Evolutionary conservation across 2,888 invertebrate genomes (phyloP).

Genomic region (Nephrotoma flavescens): DNA sequence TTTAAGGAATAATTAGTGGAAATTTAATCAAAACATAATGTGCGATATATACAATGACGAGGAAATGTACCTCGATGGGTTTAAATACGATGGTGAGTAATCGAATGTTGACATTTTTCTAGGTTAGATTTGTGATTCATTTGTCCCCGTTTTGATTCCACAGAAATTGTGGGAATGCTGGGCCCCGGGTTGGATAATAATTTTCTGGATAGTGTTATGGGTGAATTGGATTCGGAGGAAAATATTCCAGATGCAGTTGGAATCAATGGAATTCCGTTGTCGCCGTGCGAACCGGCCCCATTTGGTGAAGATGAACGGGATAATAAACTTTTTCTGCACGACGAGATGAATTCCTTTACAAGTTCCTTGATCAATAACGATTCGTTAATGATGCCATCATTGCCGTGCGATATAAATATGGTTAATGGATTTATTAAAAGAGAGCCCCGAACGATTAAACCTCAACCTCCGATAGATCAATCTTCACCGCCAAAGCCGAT

Average conservation of each 20-base stretch:
- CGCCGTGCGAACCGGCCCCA: background rate
- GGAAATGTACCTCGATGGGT: conserved; percentile 2
- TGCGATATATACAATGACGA: background rate
- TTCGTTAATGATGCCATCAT: background rate
- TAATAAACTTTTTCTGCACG: background rate
- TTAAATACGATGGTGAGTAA: background rate
- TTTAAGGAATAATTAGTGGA: background rate
- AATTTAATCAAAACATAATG: background rate
- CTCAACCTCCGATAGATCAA: background rate
- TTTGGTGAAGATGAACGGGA: background rate
- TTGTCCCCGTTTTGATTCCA: background rate
- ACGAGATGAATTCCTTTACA: background rate
- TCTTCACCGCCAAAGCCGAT: background rate
- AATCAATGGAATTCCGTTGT: background rate
- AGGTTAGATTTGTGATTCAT: background rate
- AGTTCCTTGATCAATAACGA: background rate
- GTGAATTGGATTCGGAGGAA: background rate
- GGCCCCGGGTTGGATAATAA: background rate
- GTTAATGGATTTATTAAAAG: background rate
- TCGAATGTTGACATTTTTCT: background rate
- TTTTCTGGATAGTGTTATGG: conserved; percentile 1
- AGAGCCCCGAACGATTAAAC: background rate
- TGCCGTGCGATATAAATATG: background rate
- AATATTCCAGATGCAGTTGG: background rate
- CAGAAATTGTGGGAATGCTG: background rate